Percentiles rank a stretch among this genome's conserved stretches.
Conservation (phyloP, 1,140 invertebrate genomes). For the Holotrichia oblita region DNA sequence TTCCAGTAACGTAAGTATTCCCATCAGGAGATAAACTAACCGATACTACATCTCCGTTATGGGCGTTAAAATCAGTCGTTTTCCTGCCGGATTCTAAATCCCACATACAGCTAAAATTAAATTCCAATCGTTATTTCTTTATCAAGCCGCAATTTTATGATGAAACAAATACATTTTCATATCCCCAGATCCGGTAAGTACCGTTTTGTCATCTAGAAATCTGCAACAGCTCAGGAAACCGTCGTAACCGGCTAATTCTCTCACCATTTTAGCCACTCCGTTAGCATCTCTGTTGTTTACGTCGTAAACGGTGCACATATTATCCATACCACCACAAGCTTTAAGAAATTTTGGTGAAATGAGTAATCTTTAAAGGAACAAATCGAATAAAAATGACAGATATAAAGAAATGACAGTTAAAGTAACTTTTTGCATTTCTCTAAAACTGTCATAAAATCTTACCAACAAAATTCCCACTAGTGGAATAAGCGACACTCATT, state of each 20-base stretch:
- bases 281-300: slow-evolving; percentile 88
- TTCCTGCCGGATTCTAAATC: slow-evolving; percentile 83
- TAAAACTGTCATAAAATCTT: slow-evolving; percentile 50
- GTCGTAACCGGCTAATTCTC: slow-evolving; percentile 88
- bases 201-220: slow-evolving; percentile 82
- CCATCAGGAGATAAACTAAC: slow-evolving; percentile 82
- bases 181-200: slow-evolving; percentile 92
- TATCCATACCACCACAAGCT: slow-evolving; percentile 94
- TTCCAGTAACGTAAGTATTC: slow-evolving; percentile 86
- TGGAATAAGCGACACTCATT: slow-evolving; percentile 88
- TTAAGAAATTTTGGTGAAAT: slow-evolving; percentile 46
- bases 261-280: slow-evolving; percentile 84
- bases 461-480: slow-evolving; percentile 87
- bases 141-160: too few relatives aligned
- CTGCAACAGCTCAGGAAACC: slow-evolving; percentile 90
- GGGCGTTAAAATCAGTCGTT: slow-evolving; percentile 82
- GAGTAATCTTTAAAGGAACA: background rate
- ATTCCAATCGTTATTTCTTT: slow-evolving; percentile 3
- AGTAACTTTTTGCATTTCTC: background rate
- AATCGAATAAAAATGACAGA: too few relatives aligned
- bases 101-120: slow-evolving; percentile 78
- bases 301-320: slow-evolving; percentile 92
- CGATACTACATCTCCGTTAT: slow-evolving; percentile 87
- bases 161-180: slow-evolving; percentile 82
- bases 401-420: background rate